These are phyloP conservation scores for Sarcophaga bullata DNA, from an alignment of 1,140 invertebrate genomes.

Conservation along the genomic window DNA sequence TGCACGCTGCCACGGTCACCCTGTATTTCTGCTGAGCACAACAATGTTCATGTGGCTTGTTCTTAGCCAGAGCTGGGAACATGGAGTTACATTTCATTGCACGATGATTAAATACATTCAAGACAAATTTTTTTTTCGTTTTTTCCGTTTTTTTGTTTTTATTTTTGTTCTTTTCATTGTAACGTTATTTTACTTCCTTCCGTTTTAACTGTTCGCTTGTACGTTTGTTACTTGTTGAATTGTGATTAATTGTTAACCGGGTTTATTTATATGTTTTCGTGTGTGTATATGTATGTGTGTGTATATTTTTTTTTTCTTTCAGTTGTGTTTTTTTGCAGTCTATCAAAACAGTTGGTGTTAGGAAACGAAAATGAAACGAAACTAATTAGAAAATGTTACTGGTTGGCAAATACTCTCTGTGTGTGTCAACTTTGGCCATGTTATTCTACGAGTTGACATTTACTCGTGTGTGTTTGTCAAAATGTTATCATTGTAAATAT, in stretches of 20 bases:
- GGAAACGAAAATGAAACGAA: neutral
- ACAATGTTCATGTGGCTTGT: neutral
- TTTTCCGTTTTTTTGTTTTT: too few species aligned
- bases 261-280: neutral
- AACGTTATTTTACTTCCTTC: neutral
- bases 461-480: neutral
- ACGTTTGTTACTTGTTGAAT: conserved; percentile 4
- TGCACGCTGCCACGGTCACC: too few species aligned
- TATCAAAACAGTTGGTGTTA: neutral
- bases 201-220: conserved; percentile 7
- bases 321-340: neutral
- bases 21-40: too few species aligned
- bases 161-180: neutral
- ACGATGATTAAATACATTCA: neutral
- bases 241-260: conserved; percentile 10
- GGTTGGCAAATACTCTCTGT: neutral
- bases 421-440: neutral
- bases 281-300: neutral
- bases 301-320: neutral
- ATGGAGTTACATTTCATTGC: neutral
- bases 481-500: conserved; percentile 15
- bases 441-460: neutral
- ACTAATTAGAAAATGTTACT: neutral
- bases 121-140: too few species aligned
- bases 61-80: neutral